These are phyloP conservation scores for Whitmania pigra DNA, from an alignment of 1,140 invertebrate species.

Conservation along the genomic window DNA sequence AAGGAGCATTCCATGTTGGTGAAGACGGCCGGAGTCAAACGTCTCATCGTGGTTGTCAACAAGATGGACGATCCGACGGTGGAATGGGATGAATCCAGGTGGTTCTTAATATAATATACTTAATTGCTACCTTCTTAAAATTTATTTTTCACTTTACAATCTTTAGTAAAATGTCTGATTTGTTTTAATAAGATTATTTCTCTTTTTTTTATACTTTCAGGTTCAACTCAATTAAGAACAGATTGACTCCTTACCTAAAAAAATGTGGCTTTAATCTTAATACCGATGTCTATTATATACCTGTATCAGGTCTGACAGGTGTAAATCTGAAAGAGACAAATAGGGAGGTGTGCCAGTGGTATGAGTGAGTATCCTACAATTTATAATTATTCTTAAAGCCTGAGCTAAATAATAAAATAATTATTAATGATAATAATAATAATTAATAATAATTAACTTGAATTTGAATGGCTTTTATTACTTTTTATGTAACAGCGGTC, in stretches of 20 bases:
- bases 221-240: conserved; percentile 68
- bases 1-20: conserved; percentile 99
- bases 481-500: conserved; percentile 51
- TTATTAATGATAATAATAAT: not conserved
- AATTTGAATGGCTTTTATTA: not conserved
- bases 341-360: conserved; percentile 78
- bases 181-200: too few species aligned
- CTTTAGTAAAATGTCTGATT: too few species aligned
- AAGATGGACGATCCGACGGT: conserved; percentile 99
- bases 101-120: conserved; percentile 44
- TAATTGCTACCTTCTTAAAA: too few species aligned
- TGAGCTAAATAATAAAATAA: not conserved
- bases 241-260: conserved; percentile 85
- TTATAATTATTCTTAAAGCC: not conserved
- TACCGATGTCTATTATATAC: conserved; percentile 93
- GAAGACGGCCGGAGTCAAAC: conserved; percentile 95
- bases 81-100: conserved; percentile 86
- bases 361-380: conserved; percentile 46
- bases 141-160: too few species aligned
- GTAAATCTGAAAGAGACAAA: conserved; percentile 70
- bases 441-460: not conserved
- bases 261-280: conserved; percentile 90
- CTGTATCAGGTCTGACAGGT: conserved; percentile 88
- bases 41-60: conserved; percentile 94
- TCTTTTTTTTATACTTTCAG: conserved; percentile 35